Conservation (phyloP, 2,888 invertebrate genomes). For the Mythimna ferrago region DNA sequence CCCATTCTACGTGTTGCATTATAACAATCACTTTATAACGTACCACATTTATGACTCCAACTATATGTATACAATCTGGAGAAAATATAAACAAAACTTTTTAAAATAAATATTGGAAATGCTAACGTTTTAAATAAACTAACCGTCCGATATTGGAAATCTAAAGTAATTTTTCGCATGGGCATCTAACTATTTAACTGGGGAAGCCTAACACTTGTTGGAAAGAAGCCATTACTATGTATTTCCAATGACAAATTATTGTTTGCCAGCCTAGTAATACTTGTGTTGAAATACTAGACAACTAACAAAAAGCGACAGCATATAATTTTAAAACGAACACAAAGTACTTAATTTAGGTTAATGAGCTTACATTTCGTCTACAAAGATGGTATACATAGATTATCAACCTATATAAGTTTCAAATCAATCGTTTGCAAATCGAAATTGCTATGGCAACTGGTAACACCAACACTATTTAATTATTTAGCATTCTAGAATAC, state of each 20-base stretch:
- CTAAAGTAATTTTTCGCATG: constrained; percentile 43
- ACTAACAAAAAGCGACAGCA: not conserved
- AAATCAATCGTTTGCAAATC: constrained; percentile 24
- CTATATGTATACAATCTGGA: not conserved
- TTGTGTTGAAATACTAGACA: constrained; percentile 14
- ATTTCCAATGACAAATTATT: constrained; percentile 34
- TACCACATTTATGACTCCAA: constrained; percentile 13
- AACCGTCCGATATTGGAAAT: constrained; percentile 25
- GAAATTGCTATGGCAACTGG: constrained; percentile 30
- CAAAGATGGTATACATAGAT: constrained; percentile 27
- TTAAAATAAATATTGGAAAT: constrained; percentile 5
- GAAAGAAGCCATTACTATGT: constrained; percentile 45
- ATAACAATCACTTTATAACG: constrained; percentile 26
- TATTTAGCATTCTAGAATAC: constrained; percentile 21
- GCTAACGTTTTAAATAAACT: constrained; percentile 3
- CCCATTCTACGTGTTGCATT: constrained; percentile 52
- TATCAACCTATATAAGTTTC: not conserved
- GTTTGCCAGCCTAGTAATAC: constrained; percentile 1
- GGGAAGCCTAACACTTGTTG: constrained; percentile 39
- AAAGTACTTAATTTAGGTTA: not conserved
- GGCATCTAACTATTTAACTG: constrained; percentile 40
- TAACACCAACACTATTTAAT: constrained; percentile 24
- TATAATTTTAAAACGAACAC: not conserved
- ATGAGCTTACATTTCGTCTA: not conserved
- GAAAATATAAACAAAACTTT: constrained; percentile 4